Conservation (phyloP, 2,113 vertebrate genomes). For the Sciurus niger region DNA sequence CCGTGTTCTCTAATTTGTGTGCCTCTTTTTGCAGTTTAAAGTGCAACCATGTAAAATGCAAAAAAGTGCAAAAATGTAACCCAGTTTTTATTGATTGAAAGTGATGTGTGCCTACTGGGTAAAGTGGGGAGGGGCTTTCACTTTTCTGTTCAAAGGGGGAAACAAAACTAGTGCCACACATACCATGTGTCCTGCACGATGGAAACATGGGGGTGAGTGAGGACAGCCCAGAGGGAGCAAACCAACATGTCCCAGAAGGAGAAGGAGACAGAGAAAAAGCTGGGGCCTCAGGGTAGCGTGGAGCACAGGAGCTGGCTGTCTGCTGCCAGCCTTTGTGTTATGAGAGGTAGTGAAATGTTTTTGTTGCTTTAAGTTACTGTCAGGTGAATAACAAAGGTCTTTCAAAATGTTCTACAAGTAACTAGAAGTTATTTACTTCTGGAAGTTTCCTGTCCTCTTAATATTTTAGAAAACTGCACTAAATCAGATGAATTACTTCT, state of each 20-base stretch:
- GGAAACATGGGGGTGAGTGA: not conserved
- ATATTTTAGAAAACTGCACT: slow-evolving; percentile 22
- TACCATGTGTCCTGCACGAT: not conserved
- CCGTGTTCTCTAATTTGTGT: not conserved
- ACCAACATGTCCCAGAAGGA: rapidly evolving
- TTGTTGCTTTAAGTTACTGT: not conserved
- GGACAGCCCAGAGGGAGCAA: not conserved
- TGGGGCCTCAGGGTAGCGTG: rapidly evolving
- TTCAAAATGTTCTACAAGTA: not conserved
- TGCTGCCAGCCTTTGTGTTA: no score
- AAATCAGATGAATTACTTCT: slow-evolving; percentile 49
- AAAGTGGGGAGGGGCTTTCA: not conserved
- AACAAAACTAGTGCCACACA: not conserved
- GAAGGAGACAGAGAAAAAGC: not conserved
- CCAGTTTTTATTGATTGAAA: not conserved
- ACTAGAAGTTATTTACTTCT: not conserved
- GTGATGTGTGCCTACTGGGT: not conserved
- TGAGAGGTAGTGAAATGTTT: not conserved
- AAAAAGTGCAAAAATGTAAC: not conserved
- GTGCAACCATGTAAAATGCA: no score
- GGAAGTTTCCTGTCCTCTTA: not conserved
- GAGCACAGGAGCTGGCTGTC: not conserved
- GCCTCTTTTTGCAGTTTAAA: not conserved
- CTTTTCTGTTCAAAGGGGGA: not conserved
- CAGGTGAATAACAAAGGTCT: not conserved